A percentile compares a stretch with the other conserved stretches of the same genome.
Conservation (phyloP, 2,888 invertebrate species). For the Scaptodrosophila latifasciaeformis region DNA sequence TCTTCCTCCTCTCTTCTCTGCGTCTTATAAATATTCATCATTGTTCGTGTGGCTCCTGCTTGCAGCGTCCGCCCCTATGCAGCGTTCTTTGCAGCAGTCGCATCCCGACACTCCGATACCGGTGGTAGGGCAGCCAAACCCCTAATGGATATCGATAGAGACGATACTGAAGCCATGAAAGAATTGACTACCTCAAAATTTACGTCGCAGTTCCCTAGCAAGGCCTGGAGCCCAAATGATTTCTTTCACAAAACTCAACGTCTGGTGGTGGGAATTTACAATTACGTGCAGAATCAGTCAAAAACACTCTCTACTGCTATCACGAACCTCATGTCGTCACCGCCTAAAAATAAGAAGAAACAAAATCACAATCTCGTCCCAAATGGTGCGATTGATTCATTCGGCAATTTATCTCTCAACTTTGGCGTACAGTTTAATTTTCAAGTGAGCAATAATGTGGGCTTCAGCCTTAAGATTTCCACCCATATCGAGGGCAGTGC, state of each 20-base stretch:
- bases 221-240: constrained; percentile 1
- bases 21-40: no score
- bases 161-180: no score
- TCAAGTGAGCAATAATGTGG: constrained; percentile 33
- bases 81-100: no score
- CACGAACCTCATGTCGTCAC: constrained; percentile 4
- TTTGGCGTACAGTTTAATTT: constrained; percentile 48
- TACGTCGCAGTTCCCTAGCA: constrained; percentile 10
- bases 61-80: no score
- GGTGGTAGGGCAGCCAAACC: background rate
- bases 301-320: constrained; percentile 22
- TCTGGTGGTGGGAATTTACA: constrained; percentile 19
- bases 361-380: constrained; percentile 13
- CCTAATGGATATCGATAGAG: background rate
- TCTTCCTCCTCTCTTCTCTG: no score
- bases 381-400: constrained; percentile 30
- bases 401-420: constrained; percentile 45
- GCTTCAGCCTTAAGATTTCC: constrained; percentile 1
- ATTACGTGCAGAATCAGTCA: constrained; percentile 24
- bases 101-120: no score
- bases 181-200: background rate
- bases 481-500: no score
- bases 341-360: constrained; percentile 35
- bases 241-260: constrained; percentile 21
- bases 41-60: no score